phyloP scores from a whole-genome alignment of 1,140 invertebrate genomes.

The Lasioglossum albipes region DNA sequence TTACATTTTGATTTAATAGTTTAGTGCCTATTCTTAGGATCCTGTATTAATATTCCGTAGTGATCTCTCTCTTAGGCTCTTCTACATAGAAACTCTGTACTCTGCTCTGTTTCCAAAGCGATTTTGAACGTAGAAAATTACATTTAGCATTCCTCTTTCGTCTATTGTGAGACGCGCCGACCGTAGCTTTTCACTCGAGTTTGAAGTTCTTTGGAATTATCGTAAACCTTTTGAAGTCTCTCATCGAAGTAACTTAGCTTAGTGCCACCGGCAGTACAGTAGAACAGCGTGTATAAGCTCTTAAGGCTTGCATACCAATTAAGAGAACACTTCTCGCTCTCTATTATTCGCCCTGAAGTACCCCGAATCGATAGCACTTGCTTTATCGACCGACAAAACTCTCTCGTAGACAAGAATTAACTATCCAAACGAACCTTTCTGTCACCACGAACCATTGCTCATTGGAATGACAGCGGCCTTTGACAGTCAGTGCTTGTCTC shows the following conservation, averaged over 20 bases:
- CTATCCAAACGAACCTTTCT: slow-evolving; percentile 31
- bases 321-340: slow-evolving; percentile 59
- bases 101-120: slow-evolving; percentile 44
- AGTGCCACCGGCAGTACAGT: slow-evolving; percentile 43
- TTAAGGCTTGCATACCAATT: slow-evolving; percentile 63
- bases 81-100: slow-evolving; percentile 37
- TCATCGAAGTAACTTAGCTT: slow-evolving; percentile 51
- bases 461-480: neutral
- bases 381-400: slow-evolving; percentile 60
- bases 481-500: slow-evolving; percentile 21
- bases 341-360: slow-evolving; percentile 54
- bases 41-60: slow-evolving; percentile 48
- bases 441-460: slow-evolving; percentile 39
- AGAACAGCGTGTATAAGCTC: slow-evolving; percentile 58
- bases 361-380: slow-evolving; percentile 58
- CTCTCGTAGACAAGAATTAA: slow-evolving; percentile 44
- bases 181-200: slow-evolving; percentile 21
- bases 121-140: slow-evolving; percentile 48
- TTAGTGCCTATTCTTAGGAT: slow-evolving; percentile 34
- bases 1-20: slow-evolving; percentile 6
- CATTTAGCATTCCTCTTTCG: no score
- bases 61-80: slow-evolving; percentile 47
- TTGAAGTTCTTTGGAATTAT: neutral
- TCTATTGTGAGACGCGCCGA: slow-evolving; percentile 4
- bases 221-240: neutral